Evolutionary conservation across 2,888 invertebrate species (phyloP).

Genomic region (Eucriotettix oculatus): DNA sequence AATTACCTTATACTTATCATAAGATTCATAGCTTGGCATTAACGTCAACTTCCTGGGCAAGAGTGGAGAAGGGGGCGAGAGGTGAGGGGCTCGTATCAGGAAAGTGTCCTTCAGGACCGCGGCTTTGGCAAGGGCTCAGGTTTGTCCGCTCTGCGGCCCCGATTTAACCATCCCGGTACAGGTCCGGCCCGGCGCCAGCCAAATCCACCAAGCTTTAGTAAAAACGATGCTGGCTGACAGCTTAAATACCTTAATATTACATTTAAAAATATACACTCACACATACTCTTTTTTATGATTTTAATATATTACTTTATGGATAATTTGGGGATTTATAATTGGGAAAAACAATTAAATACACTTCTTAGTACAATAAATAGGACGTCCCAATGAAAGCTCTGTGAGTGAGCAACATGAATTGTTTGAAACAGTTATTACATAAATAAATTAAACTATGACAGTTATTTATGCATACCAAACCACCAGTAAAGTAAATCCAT

Average conservation of each 20-base stretch:
- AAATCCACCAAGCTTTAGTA: background rate
- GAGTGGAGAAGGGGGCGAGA: background rate
- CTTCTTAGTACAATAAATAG: too few relatives aligned
- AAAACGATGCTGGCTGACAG: background rate
- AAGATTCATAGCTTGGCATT: too few relatives aligned
- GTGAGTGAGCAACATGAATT: background rate
- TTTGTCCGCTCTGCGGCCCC: background rate
- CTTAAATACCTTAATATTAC: background rate
- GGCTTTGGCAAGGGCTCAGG: background rate
- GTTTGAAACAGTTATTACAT: background rate
- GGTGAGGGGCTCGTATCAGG: background rate
- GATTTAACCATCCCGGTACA: background rate
- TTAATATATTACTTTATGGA: background rate
- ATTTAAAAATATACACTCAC: background rate
- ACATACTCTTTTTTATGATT: background rate
- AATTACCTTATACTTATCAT: too few relatives aligned
- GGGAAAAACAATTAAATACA: too few relatives aligned
- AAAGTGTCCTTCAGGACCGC: background rate
- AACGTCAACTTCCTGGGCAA: background rate
- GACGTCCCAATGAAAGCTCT: background rate
- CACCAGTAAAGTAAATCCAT: too few relatives aligned
- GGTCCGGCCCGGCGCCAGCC: background rate
- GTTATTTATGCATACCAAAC: too few relatives aligned
- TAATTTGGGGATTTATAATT: background rate
- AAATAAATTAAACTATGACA: too few relatives aligned